A percentile compares a stretch with the other conserved stretches of the same genome.
Evolutionary conservation across 1,140 invertebrate species (phyloP).

Genomic region (Hycleus cichorii): DNA sequence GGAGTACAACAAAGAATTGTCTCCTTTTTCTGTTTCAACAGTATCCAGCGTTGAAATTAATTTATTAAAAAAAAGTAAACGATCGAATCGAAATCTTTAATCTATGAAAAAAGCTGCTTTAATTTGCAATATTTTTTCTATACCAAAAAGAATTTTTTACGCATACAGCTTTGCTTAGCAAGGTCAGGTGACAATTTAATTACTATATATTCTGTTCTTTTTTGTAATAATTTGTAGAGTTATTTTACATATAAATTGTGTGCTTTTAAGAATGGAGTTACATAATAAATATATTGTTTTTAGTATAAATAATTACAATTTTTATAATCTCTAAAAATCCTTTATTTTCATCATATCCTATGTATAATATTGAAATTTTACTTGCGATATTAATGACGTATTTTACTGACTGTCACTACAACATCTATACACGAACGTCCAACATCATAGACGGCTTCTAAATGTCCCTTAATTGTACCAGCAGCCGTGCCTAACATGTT

Average conservation of each 20-base stretch:
- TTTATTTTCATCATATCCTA: too few relatives aligned
- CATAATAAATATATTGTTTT: slow-evolving; percentile 31
- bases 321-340: background rate
- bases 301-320: slow-evolving; percentile 18
- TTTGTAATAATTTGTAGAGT: slow-evolving; percentile 25
- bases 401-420: slow-evolving; percentile 10
- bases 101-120: too few relatives aligned
- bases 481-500: slow-evolving; percentile 26
- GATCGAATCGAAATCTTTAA: too few relatives aligned
- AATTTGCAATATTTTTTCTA: slow-evolving; percentile 22
- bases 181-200: slow-evolving; percentile 25
- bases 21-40: too few relatives aligned
- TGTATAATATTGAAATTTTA: too few relatives aligned
- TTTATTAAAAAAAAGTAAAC: too few relatives aligned
- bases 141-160: too few relatives aligned
- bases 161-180: slow-evolving; percentile 27
- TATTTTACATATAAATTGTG: slow-evolving; percentile 32
- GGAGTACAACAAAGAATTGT: slow-evolving; percentile 20
- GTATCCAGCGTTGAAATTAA: too few relatives aligned
- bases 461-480: slow-evolving; percentile 18
- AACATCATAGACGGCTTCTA: slow-evolving; percentile 22
- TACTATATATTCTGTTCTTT: slow-evolving; percentile 11
- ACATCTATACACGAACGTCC: slow-evolving; percentile 24
- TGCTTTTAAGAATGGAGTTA: slow-evolving; percentile 33
- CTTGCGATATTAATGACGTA: background rate